phyloP scores from a whole-genome alignment of 2,888 invertebrate genomes.

The Dorcus hopei region DNA sequence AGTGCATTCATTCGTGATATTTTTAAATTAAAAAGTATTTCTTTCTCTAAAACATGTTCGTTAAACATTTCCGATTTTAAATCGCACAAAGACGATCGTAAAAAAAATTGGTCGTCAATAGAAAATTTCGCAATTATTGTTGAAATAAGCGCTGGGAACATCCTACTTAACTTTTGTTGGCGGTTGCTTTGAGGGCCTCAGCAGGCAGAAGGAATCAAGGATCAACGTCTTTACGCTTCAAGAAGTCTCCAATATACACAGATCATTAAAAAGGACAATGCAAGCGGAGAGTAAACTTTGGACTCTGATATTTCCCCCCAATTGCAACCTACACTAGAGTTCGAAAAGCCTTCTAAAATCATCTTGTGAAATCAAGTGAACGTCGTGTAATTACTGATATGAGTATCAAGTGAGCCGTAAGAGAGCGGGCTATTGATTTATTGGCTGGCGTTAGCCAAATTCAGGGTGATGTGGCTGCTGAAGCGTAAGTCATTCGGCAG shows the following conservation, averaged over 20 bases:
- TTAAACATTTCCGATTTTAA: too few species aligned
- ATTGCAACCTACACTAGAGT: background rate
- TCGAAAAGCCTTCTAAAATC: slow-evolving; percentile 2
- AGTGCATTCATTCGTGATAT: too few species aligned
- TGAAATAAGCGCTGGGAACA: background rate
- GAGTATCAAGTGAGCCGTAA: too few species aligned
- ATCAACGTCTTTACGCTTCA: background rate
- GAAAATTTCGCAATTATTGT: too few species aligned
- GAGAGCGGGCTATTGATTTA: too few species aligned
- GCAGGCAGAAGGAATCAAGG: background rate
- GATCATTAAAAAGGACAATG: slow-evolving; percentile 4
- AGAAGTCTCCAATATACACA: background rate
- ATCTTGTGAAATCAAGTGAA: slow-evolving; percentile 8
- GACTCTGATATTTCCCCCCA: background rate
- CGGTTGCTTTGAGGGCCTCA: background rate
- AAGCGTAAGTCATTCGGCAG: too few species aligned
- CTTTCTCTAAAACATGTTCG: too few species aligned
- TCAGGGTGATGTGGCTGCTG: too few species aligned
- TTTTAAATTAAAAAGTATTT: too few species aligned
- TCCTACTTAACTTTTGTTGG: slow-evolving; percentile 12
- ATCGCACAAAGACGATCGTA: too few species aligned
- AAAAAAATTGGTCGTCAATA: too few species aligned
- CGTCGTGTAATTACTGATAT: background rate
- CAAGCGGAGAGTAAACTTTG: background rate
- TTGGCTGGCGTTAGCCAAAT: too few species aligned